Evolutionary conservation across 1,140 invertebrate genomes (phyloP), one percentile per base, ranked within the genome.

Genomic region (Drosophila subobscura): DNA sequence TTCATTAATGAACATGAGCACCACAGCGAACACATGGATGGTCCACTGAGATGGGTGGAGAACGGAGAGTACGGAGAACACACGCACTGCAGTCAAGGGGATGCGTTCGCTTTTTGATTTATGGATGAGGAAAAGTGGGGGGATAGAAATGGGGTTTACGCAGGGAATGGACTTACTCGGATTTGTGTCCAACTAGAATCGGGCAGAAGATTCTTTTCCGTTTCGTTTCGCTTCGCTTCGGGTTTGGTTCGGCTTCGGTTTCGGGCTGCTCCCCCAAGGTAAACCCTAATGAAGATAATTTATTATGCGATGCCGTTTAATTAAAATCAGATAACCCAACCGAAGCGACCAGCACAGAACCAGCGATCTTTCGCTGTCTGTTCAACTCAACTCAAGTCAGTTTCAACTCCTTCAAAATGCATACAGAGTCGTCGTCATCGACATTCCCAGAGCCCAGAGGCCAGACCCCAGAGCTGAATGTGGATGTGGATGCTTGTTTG

Each of bases 291-390:
- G 83, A 88, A 88, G 83, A 88, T 88, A 88, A 88, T 88, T 88
- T 88, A 88, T 88, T 88, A 88, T 88, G 64, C 83, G 83, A 88
- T 88, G 84, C 84, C 78, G 83, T 88, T 88, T 88, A 88, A 88
- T 88, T 88, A 88, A 88, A 88, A 88, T 88, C 83, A 84, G 83
- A 88, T 88, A 88, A 83, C 66, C 66, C 50, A 56, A 46, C 46
- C 63, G 37, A 66, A 44, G 45, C 46, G 45, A 25, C 59, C 63
- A 64, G 50, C 25, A 27, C 7, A 4, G 33, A 56, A 49, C 45
- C 64, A 37, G 40, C 66, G 57, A 77, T 85, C 65, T 54, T 58
- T 74, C 77, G 72, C 72, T 73, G 59, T 75, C 65, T 49, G 54
- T 46, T 65, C 37, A 61, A 47, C 50, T 68, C 42, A 41, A 49